Evolutionary conservation across 2,888 invertebrate species (phyloP).

Genomic region (Clitarchus hookeri): DNA sequence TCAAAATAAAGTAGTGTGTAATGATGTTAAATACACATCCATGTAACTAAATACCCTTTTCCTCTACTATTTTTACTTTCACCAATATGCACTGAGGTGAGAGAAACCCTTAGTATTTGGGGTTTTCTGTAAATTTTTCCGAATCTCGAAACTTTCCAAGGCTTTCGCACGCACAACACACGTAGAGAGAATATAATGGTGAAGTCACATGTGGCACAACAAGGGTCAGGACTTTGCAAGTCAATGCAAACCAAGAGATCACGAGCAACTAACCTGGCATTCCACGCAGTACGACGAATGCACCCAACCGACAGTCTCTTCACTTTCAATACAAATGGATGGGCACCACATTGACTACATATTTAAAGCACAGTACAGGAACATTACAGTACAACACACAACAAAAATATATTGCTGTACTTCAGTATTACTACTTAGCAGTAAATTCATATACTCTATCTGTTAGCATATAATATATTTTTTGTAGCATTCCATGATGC

Average conservation of each 20-base stretch:
- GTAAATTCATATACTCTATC: background rate
- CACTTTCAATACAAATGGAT: background rate
- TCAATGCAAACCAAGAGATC: background rate
- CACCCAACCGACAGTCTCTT: background rate
- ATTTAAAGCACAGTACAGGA: constrained; percentile 14
- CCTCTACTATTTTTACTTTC: background rate
- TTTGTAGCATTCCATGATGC: no score
- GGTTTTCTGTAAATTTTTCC: background rate
- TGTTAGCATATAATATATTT: constrained; percentile 10
- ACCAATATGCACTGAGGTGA: background rate
- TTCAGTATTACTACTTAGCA: constrained; percentile 3
- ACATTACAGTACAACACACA: constrained; percentile 14
- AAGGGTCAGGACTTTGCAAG: background rate
- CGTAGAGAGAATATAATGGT: background rate
- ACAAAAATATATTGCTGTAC: constrained; percentile 14
- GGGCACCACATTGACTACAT: background rate
- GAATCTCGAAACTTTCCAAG: background rate
- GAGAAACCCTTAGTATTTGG: background rate
- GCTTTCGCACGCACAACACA: background rate
- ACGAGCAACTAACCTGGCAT: background rate
- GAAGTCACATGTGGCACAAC: background rate
- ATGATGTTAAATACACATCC: background rate
- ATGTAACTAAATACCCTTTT: background rate
- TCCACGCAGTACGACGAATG: background rate
- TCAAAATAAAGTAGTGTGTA: background rate